These are phyloP conservation scores for Seriola rivoliana DNA, from an alignment of 2,113 vertebrate species.

Conservation along the genomic window DNA sequence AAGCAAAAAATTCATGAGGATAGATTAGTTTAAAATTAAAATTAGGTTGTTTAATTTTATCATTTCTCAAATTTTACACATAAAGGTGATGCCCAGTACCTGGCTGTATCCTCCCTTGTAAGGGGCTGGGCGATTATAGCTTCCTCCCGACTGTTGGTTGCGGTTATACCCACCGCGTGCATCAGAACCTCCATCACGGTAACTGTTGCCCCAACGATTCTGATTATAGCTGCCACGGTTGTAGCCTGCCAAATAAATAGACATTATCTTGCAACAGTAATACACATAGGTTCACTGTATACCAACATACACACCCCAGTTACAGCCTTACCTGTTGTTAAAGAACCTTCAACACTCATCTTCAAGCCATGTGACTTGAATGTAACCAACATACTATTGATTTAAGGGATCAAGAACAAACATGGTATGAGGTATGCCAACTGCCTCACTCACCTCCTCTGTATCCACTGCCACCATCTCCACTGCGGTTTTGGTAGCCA, in stretches of 20 bases:
- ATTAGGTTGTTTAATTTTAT: neutral
- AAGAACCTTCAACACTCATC: no score
- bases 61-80: no score
- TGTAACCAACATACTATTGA: no score
- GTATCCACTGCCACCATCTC: constrained; percentile 79
- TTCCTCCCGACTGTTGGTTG: constrained; percentile 81
- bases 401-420: neutral
- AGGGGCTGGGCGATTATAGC: constrained; percentile 80
- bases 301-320: neutral
- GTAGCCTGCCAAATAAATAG: constrained; percentile 82
- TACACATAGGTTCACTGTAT: neutral
- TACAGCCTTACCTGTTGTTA: no score
- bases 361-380: no score
- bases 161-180: constrained; percentile 86
- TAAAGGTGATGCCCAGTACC: constrained; percentile 23
- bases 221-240: constrained; percentile 88
- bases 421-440: neutral
- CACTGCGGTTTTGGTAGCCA: constrained; percentile 85
- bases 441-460: constrained; percentile 62
- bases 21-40: neutral
- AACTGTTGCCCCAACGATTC: constrained; percentile 89
- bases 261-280: neutral
- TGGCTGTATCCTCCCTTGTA: constrained; percentile 83
- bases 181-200: constrained; percentile 86
- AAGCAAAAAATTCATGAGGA: neutral